phyloP scores from a whole-genome alignment of 2,113 vertebrate genomes.

The Solenodon paradoxus region DNA sequence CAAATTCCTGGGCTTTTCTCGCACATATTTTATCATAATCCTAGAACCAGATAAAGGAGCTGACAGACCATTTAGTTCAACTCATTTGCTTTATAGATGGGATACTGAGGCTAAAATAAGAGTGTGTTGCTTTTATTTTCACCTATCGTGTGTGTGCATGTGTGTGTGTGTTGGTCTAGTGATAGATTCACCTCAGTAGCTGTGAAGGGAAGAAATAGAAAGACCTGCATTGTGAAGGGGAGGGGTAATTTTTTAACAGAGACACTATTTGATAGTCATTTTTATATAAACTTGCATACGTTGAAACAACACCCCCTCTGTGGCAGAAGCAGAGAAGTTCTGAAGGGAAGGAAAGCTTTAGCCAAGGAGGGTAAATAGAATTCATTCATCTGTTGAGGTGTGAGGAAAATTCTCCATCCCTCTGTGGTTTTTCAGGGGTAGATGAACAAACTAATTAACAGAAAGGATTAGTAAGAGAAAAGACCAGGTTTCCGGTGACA shows the following conservation, averaged over 20 bases:
- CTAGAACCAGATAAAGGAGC: not conserved
- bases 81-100: not conserved
- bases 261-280: constrained; percentile 45
- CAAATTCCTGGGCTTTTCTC: not conserved
- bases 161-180: not conserved
- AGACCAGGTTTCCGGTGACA: no score
- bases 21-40: not conserved
- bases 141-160: not conserved
- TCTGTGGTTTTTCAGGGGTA: no score
- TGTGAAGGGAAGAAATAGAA: not conserved
- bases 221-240: not conserved
- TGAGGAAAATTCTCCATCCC: no score
- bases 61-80: not conserved
- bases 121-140: constrained; percentile 34
- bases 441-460: no score
- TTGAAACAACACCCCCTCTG: constrained; percentile 22
- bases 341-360: not conserved
- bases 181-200: not conserved
- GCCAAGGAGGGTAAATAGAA: not conserved
- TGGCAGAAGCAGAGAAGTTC: not conserved
- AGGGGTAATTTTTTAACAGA: not conserved
- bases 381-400: constrained; percentile 19
- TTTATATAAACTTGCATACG: constrained; percentile 44
- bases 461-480: no score
- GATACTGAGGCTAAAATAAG: not conserved